Base-by-base conservation (phyloP, 2,797 vertebrate species). In the Distichodus sexfasciatus region DNA sequence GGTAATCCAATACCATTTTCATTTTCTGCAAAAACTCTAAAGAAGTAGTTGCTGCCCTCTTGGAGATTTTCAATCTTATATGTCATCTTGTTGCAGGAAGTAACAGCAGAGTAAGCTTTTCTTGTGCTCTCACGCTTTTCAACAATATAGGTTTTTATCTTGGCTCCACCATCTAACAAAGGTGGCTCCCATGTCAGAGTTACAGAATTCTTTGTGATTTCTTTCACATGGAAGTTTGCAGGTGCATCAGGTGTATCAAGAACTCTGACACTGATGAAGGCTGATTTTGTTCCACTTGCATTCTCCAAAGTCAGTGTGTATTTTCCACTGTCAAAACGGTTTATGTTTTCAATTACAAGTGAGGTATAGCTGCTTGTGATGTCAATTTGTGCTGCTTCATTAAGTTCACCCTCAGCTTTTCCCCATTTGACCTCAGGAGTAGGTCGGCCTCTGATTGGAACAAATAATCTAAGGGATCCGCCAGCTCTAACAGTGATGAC, bases 401-500 rank as follows among this genome's bases (percentile, higher is more conserved):
- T 94, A 66, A 99, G 85, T 50, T 73, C 66, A 44, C 93, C 92
- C 70, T 94, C 94, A 70, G 93, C 94, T 81, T 97, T 99, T 80
- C 93, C 93, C 97, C 97, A 99, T 82, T 93, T 98, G 54, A 98
- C 93, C 82, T 96, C 95, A 79, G 97, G 97, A 83, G 96, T 93
- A 65, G 97, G 97, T 64, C 92, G 92, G 77, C 97, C 97, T 90
- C 87, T 96, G 82, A 98, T 94, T 28, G 91, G 92, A 71, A 99
- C 96, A 86, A 92, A 92, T 23, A 99, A 87, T 70, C 92, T 91
- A 69, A 99, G 85, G 11, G 94, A 94, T 74, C 92, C 92, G 83
- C 96, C 93, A 28, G 95, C 93, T 75, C 92, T 92, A 55, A 99
- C 86, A 76, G 86, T 90, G 35, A 99, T 94, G 62, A 94, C 92